A percentile compares a stretch with the other conserved stretches of the same genome.
These are phyloP conservation scores for Megalops atlanticus DNA, from an alignment of 2,113 vertebrate genomes.

Conservation along the genomic window DNA sequence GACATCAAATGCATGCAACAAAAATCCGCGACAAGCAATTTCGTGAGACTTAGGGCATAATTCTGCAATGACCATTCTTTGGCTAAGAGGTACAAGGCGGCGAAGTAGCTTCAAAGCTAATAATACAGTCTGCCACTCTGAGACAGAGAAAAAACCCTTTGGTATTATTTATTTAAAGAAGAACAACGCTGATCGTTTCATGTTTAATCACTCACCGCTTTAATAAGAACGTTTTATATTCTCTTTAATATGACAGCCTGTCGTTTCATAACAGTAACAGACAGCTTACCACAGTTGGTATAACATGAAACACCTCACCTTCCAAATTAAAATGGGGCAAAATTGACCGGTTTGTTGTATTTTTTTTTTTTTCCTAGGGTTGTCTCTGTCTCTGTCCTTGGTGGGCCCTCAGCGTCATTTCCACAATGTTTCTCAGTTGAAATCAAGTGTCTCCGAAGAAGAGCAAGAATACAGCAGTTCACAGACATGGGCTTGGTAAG, in stretches of 20 bases:
- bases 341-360: constrained; percentile 7
- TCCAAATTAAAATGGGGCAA: constrained; percentile 29
- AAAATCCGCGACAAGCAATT: constrained; percentile 48
- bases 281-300: constrained; percentile 39
- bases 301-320: constrained; percentile 26
- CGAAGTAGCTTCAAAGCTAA: constrained; percentile 45
- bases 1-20: constrained; percentile 46
- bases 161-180: constrained; percentile 42
- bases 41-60: constrained; percentile 47
- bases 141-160: constrained; percentile 37
- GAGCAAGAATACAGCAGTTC: too few relatives aligned
- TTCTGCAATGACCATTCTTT: constrained; percentile 44
- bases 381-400: too few relatives aligned
- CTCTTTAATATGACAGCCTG: constrained; percentile 47
- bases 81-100: constrained; percentile 25
- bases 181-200: constrained; percentile 50
- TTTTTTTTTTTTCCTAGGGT: too few relatives aligned
- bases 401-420: too few relatives aligned
- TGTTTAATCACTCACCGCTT: constrained; percentile 49
- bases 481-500: too few relatives aligned
- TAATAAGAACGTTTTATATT: constrained; percentile 48
- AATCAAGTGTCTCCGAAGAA: too few relatives aligned
- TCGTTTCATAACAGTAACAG: constrained; percentile 45
- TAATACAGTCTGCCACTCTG: constrained; percentile 47
- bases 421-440: too few relatives aligned